phyloP scores from a whole-genome alignment of 2,888 invertebrate species.

The Conus canariensis region DNA sequence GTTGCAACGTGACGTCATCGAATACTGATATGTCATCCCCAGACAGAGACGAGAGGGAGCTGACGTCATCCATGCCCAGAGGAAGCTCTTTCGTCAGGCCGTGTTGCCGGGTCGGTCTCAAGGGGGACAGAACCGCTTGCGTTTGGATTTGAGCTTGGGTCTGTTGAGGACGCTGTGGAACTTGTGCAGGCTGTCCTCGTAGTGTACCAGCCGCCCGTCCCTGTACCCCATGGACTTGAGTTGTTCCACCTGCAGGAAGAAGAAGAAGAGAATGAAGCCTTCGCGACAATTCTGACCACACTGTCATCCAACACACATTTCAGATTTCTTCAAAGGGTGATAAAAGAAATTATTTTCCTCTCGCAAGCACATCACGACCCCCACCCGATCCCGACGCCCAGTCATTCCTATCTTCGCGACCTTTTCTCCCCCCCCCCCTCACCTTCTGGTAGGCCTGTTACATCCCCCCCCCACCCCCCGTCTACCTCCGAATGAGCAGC shows the following conservation, averaged over 20 bases:
- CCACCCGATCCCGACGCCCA: background rate
- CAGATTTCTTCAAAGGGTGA: too few relatives aligned
- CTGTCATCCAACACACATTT: too few relatives aligned
- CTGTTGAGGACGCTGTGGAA: slow-evolving; percentile 36
- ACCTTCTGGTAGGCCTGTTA: background rate
- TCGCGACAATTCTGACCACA: too few relatives aligned
- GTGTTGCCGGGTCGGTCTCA: background rate
- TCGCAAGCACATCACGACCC: background rate
- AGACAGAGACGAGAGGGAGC: background rate
- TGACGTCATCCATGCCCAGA: background rate
- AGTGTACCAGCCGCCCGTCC: slow-evolving; percentile 43
- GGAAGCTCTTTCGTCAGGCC: background rate
- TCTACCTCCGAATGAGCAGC: too few relatives aligned
- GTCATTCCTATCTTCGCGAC: too few relatives aligned
- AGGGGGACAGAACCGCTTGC: background rate
- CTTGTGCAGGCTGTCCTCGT: slow-evolving; percentile 32
- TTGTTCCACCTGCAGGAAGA: slow-evolving; percentile 8
- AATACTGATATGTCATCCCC: background rate
- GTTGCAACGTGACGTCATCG: background rate
- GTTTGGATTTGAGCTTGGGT: slow-evolving; percentile 3
- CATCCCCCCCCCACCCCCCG: too few relatives aligned
- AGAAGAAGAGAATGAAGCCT: background rate
- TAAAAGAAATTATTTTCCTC: too few relatives aligned
- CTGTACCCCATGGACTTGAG: slow-evolving; percentile 38
- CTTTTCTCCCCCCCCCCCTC: background rate